Evolutionary conservation across 1,140 invertebrate genomes (phyloP), one percentile per base, ranked within the genome.

Genomic region (Drosophila biarmipes): DNA sequence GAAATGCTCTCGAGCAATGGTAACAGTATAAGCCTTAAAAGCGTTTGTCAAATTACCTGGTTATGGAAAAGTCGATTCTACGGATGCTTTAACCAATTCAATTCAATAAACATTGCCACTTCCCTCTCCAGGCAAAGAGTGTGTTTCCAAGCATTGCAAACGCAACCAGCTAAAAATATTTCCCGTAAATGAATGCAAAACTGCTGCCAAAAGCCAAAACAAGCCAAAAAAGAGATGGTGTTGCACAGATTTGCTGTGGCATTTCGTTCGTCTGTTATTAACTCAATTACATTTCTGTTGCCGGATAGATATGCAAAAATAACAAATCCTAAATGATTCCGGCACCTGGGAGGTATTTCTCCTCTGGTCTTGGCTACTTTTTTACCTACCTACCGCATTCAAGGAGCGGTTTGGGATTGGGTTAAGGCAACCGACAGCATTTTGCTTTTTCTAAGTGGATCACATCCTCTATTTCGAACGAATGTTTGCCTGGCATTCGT

Each of bases 131-230:
- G 38, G 12, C 37, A 15, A 21, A 34, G 17, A 43, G 24, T 42
- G 29, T 34, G 10, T 57, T 34, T 19, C 14, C 34, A 31, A 38
- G 19, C 34, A 15, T 21, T 55, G 14, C 19, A 58, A 43, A 19
- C 6, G 19, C 58, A 57, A 42, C 17, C 34, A 49, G 35, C 57
- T 29, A 59, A 37, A 64, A 42, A 64, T 27, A 42, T 37, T 53
- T 37, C 12, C 14, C 11, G 8, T 12, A 62, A 63, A 27, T 42
- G n/a, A 67, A 67, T 63, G 19, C 45, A 27, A 51, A 63, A 61
- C 6, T 54, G 6, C 14, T 29, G 29, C 61, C 40, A 37, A 63
- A 63, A 56, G 21, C 11, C 6, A 35, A 15, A 52, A 14, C 11
- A 11, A 11, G 12, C 12, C 7, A 48, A 49, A 34, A 19, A 43